Percentiles rank a stretch among this genome's conserved stretches.
Conservation (phyloP, 2,797 vertebrate genomes). For the Falco biarmicus region DNA sequence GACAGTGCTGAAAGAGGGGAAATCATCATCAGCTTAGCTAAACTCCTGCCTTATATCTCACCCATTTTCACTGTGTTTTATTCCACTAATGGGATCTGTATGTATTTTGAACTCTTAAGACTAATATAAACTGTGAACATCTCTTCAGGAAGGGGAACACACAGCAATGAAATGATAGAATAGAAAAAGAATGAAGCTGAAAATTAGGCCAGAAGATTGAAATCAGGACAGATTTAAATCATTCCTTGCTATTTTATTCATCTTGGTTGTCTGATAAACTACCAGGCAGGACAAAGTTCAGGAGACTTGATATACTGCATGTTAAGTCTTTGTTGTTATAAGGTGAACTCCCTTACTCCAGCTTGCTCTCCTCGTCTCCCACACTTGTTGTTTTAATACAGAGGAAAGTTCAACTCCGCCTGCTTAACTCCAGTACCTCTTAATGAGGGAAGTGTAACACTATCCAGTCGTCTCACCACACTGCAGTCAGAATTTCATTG, state of each 20-base stretch:
- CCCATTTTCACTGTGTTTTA: neutral
- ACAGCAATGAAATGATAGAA: neutral
- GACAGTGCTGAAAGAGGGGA: neutral
- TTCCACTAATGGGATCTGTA: constrained; percentile 2
- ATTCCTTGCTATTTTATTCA: constrained; percentile 43
- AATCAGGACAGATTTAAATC: constrained; percentile 14
- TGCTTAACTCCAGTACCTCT: constrained; percentile 62
- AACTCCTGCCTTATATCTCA: neutral
- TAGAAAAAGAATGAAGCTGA: constrained; percentile 43
- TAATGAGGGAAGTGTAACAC: constrained; percentile 76
- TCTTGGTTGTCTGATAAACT: constrained; percentile 63
- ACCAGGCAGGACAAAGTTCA: constrained; percentile 62
- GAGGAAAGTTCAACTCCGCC: constrained; percentile 72
- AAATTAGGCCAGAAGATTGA: constrained; percentile 56
- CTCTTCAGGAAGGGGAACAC: neutral
- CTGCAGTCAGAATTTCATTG: constrained; percentile 59
- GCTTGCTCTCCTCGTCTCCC: constrained; percentile 64
- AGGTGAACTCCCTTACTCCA: constrained; percentile 48
- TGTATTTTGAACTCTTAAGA: neutral
- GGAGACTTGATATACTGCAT: constrained; percentile 53
- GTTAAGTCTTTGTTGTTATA: constrained; percentile 63
- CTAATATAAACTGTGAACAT: neutral
- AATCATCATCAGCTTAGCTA: neutral
- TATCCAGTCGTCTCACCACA: constrained; percentile 69
- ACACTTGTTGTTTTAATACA: constrained; percentile 77